Base-by-base conservation (phyloP, 2,888 invertebrate species). In the Ametastegia equiseti region DNA sequence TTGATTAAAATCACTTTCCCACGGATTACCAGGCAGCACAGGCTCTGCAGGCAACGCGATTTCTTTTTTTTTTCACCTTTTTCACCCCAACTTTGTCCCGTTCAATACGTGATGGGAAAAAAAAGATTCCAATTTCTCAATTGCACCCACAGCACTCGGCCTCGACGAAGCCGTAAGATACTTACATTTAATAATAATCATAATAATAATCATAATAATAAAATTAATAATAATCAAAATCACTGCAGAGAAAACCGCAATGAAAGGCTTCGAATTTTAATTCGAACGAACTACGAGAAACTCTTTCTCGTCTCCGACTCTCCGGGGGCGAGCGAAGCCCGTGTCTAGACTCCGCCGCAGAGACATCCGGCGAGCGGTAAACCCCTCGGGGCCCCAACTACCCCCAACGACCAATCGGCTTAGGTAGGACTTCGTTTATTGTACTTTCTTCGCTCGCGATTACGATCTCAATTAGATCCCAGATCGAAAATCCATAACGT, bases 391-490 rank as follows among this genome's bases (percentile, higher is more conserved):
- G 27, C 54, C 27, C 30, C 42, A 42, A 39, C n/a, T n/a, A n/a
- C 19, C 54, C 15, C 19, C 75, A 30, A 39, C 75, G 57, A 42
- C 60, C 78, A 78, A 78, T 78, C 78, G 78, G 78, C 78, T 78
- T 78, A 78, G 15, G 60, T 60, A 60, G 30, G 78, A 45, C 54
- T 60, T 78, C 60, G 78, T 60, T 60, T 45, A 71, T 71, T 63
- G 78, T 39, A 23, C 75, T 75, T 60, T 60, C 5, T 78, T 63
- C 27, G 60, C 13, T 23, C 63, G 60, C 60, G 78, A 78, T 78
- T 63, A 78, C 63, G n/a, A 19, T 78, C 60, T 78, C 60, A 78
- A 78, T 78, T 78, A 78, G 78, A 78, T n/a, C 30, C 45, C 30
- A 15, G 60, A 6, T n/a, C 30, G 6, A n/a, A 23, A 71, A 71